A percentile compares a stretch with the other conserved stretches of the same genome.
Evolutionary conservation across 2,888 invertebrate species (phyloP).

Genomic region (Pseudanteris insignis): DNA sequence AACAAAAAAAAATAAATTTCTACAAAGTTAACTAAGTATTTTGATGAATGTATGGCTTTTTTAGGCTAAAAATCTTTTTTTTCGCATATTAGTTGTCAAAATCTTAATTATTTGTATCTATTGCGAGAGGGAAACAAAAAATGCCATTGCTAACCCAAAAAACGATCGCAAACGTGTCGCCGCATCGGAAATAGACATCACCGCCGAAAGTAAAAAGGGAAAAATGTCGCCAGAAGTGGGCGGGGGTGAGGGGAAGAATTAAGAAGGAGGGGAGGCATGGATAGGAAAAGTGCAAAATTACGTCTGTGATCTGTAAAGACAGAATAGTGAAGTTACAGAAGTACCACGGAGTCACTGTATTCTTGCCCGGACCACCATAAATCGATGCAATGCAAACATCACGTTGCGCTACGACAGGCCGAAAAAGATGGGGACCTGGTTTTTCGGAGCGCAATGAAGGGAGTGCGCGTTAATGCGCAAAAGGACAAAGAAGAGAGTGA

Average conservation of each 20-base stretch:
- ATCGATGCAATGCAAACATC: conserved; percentile 8
- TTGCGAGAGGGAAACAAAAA: not conserved
- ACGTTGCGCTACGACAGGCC: not conserved
- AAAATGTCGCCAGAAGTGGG: conserved; percentile 12
- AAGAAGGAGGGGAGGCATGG: conserved; percentile 21
- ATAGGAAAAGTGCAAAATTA: conserved; percentile 9
- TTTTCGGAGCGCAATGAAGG: conserved; percentile 6
- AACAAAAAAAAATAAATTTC: too few relatives aligned
- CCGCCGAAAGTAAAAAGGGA: conserved; percentile 9
- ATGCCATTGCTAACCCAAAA: not conserved
- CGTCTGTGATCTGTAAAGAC: too few relatives aligned
- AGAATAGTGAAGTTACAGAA: too few relatives aligned
- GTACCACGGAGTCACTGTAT: not conserved
- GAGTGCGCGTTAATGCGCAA: conserved; percentile 9
- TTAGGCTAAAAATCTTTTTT: too few relatives aligned
- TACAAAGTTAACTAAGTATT: too few relatives aligned
- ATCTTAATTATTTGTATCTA: too few relatives aligned
- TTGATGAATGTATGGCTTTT: too few relatives aligned
- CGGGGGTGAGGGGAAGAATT: not conserved
- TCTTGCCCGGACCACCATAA: not conserved
- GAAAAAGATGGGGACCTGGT: not conserved
- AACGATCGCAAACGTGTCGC: conserved; percentile 2
- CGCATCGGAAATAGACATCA: conserved; percentile 17
- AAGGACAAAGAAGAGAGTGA: conserved; percentile 14
- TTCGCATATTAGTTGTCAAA: too few relatives aligned